Percentiles rank a stretch among this genome's conserved stretches.
phyloP scores from a whole-genome alignment of 2,113 vertebrate species.

The Phasianus colchicus region DNA sequence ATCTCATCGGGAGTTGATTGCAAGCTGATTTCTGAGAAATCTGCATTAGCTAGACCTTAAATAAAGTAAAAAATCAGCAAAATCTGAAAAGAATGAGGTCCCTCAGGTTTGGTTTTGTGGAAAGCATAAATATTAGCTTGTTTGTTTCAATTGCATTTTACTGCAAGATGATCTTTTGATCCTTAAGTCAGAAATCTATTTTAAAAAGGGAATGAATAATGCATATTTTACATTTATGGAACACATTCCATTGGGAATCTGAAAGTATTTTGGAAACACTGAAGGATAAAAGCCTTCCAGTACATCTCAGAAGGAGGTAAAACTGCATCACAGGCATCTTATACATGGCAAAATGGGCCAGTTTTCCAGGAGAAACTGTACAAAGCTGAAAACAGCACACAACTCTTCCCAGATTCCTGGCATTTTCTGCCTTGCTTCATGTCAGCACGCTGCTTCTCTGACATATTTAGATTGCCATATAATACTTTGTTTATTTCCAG shows the following conservation, averaged over 20 bases:
- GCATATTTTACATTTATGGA: background rate
- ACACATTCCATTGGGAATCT: background rate
- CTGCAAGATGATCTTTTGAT: background rate
- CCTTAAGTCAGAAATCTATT: background rate
- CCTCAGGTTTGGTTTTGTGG: background rate
- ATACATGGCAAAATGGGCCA: background rate
- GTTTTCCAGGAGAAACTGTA: background rate
- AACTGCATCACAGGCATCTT: background rate
- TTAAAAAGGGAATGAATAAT: constrained; percentile 8
- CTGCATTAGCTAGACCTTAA: background rate
- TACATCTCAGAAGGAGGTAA: background rate
- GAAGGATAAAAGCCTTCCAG: background rate
- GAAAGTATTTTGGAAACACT: background rate
- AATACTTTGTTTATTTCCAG: constrained; percentile 16
- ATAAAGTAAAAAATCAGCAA: background rate
- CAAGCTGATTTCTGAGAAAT: background rate
- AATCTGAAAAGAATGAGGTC: background rate
- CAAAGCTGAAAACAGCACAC: background rate
- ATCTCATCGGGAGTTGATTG: background rate
- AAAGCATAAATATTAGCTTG: background rate
- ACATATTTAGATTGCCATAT: background rate
- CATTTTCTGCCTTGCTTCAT: background rate
- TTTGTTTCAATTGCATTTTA: constrained; percentile 12
- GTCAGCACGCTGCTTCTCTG: background rate
- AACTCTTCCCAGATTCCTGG: background rate